A percentile compares a stretch with the other conserved stretches of the same genome.
phyloP scores from a whole-genome alignment of 2,888 invertebrate genomes.

The Lasius fuliginosus region DNA sequence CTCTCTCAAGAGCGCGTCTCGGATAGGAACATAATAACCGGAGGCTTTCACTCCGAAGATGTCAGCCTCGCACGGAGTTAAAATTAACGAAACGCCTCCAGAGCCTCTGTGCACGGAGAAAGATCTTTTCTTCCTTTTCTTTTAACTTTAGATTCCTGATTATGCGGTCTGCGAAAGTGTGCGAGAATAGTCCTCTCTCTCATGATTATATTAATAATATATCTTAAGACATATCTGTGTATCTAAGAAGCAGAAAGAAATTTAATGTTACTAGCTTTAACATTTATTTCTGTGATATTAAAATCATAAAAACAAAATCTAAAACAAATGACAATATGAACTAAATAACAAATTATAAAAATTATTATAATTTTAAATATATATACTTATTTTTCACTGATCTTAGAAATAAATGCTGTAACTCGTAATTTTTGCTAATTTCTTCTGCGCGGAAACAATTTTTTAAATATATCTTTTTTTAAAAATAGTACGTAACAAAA shows the following conservation, averaged over 20 bases:
- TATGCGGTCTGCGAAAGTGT: neutral
- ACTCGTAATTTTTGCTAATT: neutral
- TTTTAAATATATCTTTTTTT: neutral
- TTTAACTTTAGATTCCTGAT: conserved; percentile 21
- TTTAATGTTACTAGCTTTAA: neutral
- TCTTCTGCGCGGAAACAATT: neutral
- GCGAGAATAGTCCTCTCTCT: neutral
- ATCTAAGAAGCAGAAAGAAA: neutral
- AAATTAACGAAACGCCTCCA: conserved; percentile 58
- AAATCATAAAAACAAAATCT: neutral
- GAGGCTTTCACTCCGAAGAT: conserved; percentile 70
- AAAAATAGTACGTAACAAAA: neutral
- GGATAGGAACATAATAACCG: conserved; percentile 64
- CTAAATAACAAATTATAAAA: neutral
- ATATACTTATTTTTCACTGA: conserved; percentile 8
- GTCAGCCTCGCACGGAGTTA: conserved; percentile 55
- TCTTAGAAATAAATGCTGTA: neutral
- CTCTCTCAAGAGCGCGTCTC: conserved; percentile 55
- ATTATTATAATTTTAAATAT: neutral
- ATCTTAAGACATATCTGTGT: neutral
- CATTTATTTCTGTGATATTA: neutral
- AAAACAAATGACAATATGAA: neutral
- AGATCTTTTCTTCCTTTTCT: conserved; percentile 22
- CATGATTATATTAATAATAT: conserved; percentile 20
- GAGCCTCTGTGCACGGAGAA: neutral